These are phyloP conservation scores for Zeugodacus cucurbitae DNA, from an alignment of 1,140 invertebrate genomes.

Conservation along the genomic window DNA sequence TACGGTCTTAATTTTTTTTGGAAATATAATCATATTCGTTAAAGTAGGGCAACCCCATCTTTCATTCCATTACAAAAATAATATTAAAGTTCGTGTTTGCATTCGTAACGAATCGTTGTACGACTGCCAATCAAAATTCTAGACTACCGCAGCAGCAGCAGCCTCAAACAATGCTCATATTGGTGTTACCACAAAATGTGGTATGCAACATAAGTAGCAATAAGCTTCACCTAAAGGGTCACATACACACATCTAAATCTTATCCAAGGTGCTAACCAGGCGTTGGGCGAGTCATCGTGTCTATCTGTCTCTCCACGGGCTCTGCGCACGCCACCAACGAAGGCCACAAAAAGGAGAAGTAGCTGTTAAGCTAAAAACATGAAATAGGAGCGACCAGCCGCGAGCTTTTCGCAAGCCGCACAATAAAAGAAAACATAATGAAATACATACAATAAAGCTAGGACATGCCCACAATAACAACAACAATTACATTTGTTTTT, in stretches of 20 bases:
- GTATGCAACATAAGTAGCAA: background rate
- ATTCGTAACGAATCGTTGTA: conserved; percentile 16
- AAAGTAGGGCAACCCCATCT: background rate
- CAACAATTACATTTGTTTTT: background rate
- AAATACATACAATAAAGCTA: background rate
- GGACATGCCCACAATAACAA: background rate
- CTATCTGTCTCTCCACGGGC: too few relatives aligned
- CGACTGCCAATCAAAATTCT: conserved; percentile 21
- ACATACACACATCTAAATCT: background rate
- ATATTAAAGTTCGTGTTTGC: background rate
- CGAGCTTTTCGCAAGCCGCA: background rate
- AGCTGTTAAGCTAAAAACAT: conserved; percentile 33
- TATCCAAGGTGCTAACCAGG: background rate
- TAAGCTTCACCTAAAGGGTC: background rate
- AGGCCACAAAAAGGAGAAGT: background rate
- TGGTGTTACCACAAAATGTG: background rate
- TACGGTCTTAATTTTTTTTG: too few relatives aligned
- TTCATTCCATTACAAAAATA: background rate
- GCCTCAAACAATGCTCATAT: background rate
- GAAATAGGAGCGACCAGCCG: conserved; percentile 37
- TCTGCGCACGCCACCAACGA: background rate
- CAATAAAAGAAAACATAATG: background rate
- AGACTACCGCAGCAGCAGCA: background rate
- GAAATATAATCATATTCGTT: too few relatives aligned
- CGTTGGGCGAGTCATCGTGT: background rate